phyloP scores from a whole-genome alignment of 2,888 invertebrate species.

The Bombylius discolor region DNA sequence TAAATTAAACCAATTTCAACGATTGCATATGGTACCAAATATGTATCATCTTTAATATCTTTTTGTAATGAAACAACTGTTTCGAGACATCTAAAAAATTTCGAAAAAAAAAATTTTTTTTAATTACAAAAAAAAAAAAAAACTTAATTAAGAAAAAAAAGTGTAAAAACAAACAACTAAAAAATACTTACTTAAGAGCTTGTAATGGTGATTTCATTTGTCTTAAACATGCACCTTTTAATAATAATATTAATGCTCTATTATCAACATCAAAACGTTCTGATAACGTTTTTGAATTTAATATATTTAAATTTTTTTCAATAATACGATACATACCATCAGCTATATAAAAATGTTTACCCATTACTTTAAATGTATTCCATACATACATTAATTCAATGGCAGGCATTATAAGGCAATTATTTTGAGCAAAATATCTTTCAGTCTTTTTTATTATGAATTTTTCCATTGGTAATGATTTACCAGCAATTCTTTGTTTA shows the following conservation, averaged over 20 bases:
- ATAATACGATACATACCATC: slow-evolving; percentile 50
- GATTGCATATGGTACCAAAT: slow-evolving; percentile 71
- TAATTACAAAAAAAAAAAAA: too few relatives aligned
- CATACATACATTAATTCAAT: slow-evolving; percentile 83
- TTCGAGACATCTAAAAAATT: slow-evolving; percentile 20
- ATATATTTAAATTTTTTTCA: slow-evolving; percentile 38
- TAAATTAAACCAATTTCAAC: slow-evolving; percentile 76
- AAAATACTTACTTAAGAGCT: slow-evolving; percentile 53
- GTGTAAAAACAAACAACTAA: neutral
- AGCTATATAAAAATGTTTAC: slow-evolving; percentile 50
- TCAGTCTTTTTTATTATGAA: slow-evolving; percentile 79
- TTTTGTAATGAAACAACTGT: slow-evolving; percentile 44
- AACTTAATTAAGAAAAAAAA: slow-evolving; percentile 1
- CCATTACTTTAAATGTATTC: slow-evolving; percentile 79
- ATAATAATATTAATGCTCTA: slow-evolving; percentile 55
- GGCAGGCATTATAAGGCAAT: slow-evolving; percentile 63
- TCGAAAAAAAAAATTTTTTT: neutral
- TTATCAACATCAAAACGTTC: slow-evolving; percentile 51
- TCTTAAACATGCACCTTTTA: slow-evolving; percentile 73
- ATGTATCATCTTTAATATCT: slow-evolving; percentile 66
- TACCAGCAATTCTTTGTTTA: slow-evolving; percentile 87
- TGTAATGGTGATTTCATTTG: slow-evolving; percentile 64
- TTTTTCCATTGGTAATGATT: slow-evolving; percentile 94
- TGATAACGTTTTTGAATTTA: slow-evolving; percentile 19
- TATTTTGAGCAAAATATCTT: slow-evolving; percentile 62